Conservation (phyloP, 37 sponge, comb jelly and placozoan species). For the Hexactinellida sp. region DNA sequence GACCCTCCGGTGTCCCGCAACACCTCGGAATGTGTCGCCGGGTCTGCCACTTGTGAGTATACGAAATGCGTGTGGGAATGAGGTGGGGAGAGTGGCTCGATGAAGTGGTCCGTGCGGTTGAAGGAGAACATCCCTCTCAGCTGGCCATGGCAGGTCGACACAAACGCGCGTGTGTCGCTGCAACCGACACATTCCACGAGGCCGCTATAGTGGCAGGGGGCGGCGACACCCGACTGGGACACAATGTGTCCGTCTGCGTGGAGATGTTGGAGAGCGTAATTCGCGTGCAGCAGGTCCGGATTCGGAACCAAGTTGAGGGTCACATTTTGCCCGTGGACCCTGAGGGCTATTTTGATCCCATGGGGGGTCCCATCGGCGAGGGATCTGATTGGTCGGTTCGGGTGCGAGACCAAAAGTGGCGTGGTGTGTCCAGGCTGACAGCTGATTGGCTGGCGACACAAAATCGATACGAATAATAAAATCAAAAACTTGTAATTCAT, state of each 20-base stretch:
- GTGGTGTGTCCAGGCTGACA: neutral
- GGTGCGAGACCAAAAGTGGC: neutral
- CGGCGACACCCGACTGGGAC: neutral
- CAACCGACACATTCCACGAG: neutral
- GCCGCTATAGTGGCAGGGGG: neutral
- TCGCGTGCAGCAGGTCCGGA: neutral
- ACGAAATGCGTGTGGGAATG: neutral
- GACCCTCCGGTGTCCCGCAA: neutral
- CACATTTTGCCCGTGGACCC: neutral
- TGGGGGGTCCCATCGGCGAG: neutral
- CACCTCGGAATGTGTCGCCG: neutral
- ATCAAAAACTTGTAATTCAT: neutral
- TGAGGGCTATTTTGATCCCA: neutral
- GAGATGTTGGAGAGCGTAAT: neutral
- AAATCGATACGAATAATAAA: neutral
- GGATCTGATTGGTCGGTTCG: neutral
- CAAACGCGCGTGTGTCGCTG: neutral
- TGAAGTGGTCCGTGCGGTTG: neutral
- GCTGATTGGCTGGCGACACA: neutral
- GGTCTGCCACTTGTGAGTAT: neutral
- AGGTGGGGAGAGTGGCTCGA: neutral
- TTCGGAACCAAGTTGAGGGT: neutral
- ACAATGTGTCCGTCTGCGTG: neutral
- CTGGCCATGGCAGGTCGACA: neutral
- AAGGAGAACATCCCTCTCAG: neutral